Percentiles rank a stretch among this genome's conserved stretches.
These are phyloP conservation scores for Tetrapedia diversipes DNA, from an alignment of 2,888 invertebrate species.

Conservation along the genomic window DNA sequence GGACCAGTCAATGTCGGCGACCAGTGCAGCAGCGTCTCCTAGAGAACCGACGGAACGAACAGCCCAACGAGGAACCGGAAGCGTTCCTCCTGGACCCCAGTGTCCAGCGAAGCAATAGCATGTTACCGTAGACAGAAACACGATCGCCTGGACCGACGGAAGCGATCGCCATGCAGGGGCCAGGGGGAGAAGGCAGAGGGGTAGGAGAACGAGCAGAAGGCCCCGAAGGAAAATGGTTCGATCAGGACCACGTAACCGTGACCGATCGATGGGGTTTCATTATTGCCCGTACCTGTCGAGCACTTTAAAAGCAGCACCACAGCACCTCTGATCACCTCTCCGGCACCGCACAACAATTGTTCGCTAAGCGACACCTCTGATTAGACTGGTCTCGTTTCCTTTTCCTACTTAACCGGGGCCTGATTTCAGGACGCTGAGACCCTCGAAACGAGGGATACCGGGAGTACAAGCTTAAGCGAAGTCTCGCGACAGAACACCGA, in stretches of 20 bases:
- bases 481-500: too few relatives aligned
- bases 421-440: slow-evolving; percentile 70
- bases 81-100: too few relatives aligned
- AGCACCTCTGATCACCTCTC: slow-evolving; percentile 62
- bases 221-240: slow-evolving; percentile 35
- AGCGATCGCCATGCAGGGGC: not conserved
- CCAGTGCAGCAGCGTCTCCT: too few relatives aligned
- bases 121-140: not conserved
- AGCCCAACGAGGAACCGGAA: too few relatives aligned
- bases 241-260: slow-evolving; percentile 53
- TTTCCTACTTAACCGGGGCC: slow-evolving; percentile 67
- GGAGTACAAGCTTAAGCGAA: too few relatives aligned
- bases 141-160: not conserved
- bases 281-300: slow-evolving; percentile 59
- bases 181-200: slow-evolving; percentile 15
- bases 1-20: too few relatives aligned
- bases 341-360: slow-evolving; percentile 44
- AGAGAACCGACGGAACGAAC: too few relatives aligned
- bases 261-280: slow-evolving; percentile 60
- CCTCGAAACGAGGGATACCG: slow-evolving; percentile 13
- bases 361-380: slow-evolving; percentile 26
- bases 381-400: slow-evolving; percentile 10
- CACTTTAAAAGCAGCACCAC: slow-evolving; percentile 65
- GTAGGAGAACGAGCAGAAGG: slow-evolving; percentile 47
- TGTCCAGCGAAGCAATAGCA: not conserved